Conservation (phyloP, 64 coral and sea anemone genomes). For the Actinia tenebrosa region DNA sequence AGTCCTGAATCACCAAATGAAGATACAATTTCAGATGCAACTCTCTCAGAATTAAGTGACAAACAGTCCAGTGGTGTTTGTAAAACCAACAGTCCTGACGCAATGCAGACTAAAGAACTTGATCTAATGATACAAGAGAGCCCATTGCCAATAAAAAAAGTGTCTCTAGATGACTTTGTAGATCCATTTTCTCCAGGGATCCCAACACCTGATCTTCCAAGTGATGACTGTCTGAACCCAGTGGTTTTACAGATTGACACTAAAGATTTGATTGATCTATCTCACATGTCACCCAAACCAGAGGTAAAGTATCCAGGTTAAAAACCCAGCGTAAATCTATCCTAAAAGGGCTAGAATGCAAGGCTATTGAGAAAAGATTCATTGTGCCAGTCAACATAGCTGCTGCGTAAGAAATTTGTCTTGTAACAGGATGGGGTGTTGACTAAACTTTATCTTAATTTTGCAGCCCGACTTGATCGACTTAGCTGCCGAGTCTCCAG, state of each 20-base stretch:
- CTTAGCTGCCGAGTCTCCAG: constrained; percentile 9
- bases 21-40: not conserved
- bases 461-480: constrained; percentile 18
- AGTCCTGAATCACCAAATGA: not conserved
- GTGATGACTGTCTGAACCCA: constrained; percentile 1
- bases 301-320: not conserved
- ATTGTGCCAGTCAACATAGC: not conserved
- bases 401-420: not conserved
- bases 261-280: constrained; percentile 26
- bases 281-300: constrained; percentile 12
- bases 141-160: not conserved
- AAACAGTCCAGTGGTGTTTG: not conserved
- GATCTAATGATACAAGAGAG: constrained; percentile 24
- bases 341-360: too few species aligned
- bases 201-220: not conserved
- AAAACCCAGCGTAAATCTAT: too few species aligned
- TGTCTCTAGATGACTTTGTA: not conserved
- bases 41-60: not conserved
- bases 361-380: too few species aligned
- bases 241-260: not conserved
- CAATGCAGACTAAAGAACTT: not conserved
- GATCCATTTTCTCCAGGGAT: constrained; percentile 27
- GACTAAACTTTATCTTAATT: not conserved
- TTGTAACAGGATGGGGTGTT: not conserved
- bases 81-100: not conserved